Evolutionary conservation across 2,113 vertebrate species (phyloP).

Genomic region (Zosterops borbonicus): DNA sequence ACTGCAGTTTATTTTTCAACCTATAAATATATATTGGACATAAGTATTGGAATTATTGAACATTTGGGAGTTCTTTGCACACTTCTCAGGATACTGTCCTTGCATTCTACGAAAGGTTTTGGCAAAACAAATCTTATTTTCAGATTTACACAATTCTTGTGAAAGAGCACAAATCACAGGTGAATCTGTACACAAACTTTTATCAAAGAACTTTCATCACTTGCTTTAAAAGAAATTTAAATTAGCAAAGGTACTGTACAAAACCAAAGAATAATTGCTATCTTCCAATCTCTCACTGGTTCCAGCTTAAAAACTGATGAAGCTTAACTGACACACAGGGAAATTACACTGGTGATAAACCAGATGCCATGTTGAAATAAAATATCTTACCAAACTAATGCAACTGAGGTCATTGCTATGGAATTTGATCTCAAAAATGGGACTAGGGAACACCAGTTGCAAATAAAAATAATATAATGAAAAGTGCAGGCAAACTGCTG

Average conservation of each 20-base stretch:
- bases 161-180: neutral
- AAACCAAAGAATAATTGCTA: neutral
- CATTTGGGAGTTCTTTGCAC: neutral
- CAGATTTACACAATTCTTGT: neutral
- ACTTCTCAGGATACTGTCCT: neutral
- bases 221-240: neutral
- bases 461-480: slow-evolving; percentile 18
- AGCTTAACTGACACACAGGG: neutral
- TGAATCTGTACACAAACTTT: neutral
- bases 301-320: slow-evolving; percentile 9
- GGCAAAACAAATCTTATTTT: neutral
- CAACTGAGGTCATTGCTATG: neutral
- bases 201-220: neutral
- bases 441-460: neutral
- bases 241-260: neutral
- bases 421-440: neutral
- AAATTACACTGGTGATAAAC: slow-evolving; percentile 40
- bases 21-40: neutral
- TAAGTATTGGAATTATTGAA: neutral
- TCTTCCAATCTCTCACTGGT: neutral
- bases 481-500: neutral
- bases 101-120: neutral
- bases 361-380: slow-evolving; percentile 19
- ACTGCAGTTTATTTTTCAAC: neutral
- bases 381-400: neutral